Evolutionary conservation across 2,797 vertebrate species (phyloP).

Genomic region (Rousettus madagascariensis): DNA sequence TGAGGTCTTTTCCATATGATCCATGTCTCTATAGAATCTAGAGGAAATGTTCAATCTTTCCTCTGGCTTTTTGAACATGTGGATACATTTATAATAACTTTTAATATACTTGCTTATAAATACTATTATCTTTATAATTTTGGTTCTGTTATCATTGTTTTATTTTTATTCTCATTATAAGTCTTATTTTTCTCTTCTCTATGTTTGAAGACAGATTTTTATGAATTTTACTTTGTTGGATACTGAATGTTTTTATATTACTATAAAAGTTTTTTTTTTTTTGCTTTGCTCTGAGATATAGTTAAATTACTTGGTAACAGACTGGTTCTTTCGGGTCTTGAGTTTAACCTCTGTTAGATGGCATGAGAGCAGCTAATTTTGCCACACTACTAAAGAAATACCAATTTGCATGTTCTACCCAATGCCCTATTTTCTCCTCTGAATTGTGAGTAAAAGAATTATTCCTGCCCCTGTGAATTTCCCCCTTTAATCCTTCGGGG

Average conservation of each 20-base stretch:
- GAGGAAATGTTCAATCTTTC: not conserved
- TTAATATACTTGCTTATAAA: not conserved
- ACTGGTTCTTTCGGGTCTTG: not conserved
- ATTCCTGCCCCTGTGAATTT: not conserved
- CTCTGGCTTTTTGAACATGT: not conserved
- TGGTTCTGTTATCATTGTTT: not conserved
- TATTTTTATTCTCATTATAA: slow-evolving; percentile 15
- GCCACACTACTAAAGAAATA: not conserved
- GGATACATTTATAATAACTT: not conserved
- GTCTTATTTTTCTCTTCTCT: not conserved
- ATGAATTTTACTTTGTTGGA: not conserved
- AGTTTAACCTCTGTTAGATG: not conserved
- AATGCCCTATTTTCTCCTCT: not conserved
- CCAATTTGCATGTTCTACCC: not conserved
- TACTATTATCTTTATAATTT: not conserved
- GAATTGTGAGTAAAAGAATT: not conserved
- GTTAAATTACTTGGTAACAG: slow-evolving; percentile 21
- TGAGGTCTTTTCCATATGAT: not conserved
- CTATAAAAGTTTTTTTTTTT: not conserved
- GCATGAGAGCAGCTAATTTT: slow-evolving; percentile 4
- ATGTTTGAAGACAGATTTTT: not conserved
- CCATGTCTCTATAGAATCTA: not conserved
- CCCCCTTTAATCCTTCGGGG: not conserved
- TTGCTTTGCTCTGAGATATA: not conserved
- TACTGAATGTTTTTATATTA: not conserved